Conservation (phyloP, 2,113 vertebrate genomes). For the Stegostoma tigrinum region DNA sequence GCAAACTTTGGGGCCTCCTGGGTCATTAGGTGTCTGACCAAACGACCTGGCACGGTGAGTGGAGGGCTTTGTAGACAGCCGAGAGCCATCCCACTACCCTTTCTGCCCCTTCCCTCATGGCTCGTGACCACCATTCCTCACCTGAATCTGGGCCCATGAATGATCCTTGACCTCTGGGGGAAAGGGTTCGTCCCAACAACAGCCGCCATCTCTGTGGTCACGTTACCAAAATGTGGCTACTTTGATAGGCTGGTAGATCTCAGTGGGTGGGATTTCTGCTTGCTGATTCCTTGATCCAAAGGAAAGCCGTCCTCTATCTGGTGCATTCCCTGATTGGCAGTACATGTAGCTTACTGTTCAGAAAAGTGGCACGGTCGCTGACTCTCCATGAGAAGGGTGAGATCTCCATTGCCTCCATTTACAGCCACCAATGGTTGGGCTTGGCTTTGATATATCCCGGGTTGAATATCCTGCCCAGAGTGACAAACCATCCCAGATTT, state of each 20-base stretch:
- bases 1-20: background rate
- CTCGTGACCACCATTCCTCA: background rate
- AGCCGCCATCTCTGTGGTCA: background rate
- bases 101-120: background rate
- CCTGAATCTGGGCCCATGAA: background rate
- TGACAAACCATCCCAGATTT: too few relatives aligned
- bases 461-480: background rate
- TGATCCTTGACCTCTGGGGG: too few relatives aligned
- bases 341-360: background rate
- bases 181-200: background rate
- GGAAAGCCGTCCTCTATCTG: background rate
- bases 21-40: background rate
- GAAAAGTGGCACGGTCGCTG: background rate
- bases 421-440: background rate
- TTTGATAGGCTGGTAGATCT: background rate
- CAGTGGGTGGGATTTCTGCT: too few relatives aligned
- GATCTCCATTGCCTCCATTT: background rate
- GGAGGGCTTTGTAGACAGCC: too few relatives aligned
- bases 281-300: background rate
- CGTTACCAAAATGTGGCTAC: background rate
- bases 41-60: background rate
- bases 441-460: background rate
- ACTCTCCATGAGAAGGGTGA: background rate
- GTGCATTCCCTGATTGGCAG: background rate
- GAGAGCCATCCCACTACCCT: background rate